phyloP scores from a whole-genome alignment of 1,140 invertebrate species.

The Zaprionus ornatus region DNA sequence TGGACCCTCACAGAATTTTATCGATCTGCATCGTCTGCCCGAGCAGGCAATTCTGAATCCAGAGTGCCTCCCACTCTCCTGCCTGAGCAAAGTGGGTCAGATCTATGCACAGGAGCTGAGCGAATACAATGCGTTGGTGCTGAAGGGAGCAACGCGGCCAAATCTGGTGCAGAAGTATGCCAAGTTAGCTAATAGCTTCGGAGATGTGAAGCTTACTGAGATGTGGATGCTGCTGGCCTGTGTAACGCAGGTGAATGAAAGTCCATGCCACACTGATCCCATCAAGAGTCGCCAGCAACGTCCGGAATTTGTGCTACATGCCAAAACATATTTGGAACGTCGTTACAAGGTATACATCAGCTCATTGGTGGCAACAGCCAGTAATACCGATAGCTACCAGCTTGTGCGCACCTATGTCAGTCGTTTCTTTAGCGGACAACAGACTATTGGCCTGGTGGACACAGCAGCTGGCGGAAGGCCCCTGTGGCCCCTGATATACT shows the following conservation, averaged over 20 bases:
- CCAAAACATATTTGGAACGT: slow-evolving; percentile 93
- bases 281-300: slow-evolving; percentile 88
- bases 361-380: slow-evolving; percentile 91
- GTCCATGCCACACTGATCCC: slow-evolving; percentile 87
- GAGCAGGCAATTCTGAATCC: slow-evolving; percentile 87
- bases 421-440: slow-evolving; percentile 85
- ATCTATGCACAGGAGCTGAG: slow-evolving; percentile 93
- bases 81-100: slow-evolving; percentile 86
- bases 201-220: slow-evolving; percentile 93
- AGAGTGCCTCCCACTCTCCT: slow-evolving; percentile 82
- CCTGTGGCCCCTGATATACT: slow-evolving; percentile 93
- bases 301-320: slow-evolving; percentile 89
- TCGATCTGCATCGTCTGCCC: slow-evolving; percentile 89
- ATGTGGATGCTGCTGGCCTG: slow-evolving; percentile 92
- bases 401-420: slow-evolving; percentile 93
- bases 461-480: slow-evolving; percentile 91
- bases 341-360: slow-evolving; percentile 94
- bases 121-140: slow-evolving; percentile 92
- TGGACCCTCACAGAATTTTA: slow-evolving; percentile 92
- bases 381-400: slow-evolving; percentile 92
- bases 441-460: slow-evolving; percentile 88
- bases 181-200: slow-evolving; percentile 89
- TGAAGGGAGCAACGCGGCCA: slow-evolving; percentile 89
- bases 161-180: slow-evolving; percentile 91
- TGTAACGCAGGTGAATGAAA: slow-evolving; percentile 48